Conservation (phyloP, 2,113 vertebrate genomes). For the Planiliza haematocheilus region DNA sequence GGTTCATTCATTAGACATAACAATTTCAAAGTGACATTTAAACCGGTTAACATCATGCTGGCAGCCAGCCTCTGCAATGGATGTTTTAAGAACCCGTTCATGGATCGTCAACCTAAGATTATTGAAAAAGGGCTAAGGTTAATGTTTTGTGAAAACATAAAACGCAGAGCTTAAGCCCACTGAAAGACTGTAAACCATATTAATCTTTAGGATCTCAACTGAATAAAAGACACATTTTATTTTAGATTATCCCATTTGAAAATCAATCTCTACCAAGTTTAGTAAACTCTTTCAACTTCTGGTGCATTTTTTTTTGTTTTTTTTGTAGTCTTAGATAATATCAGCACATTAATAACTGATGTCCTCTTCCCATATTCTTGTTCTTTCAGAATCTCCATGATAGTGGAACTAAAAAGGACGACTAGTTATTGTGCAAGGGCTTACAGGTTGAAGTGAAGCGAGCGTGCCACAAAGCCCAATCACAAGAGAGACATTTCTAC, state of each 20-base stretch:
- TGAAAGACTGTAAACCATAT: neutral
- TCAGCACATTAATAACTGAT: neutral
- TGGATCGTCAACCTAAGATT: neutral
- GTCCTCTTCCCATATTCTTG: neutral
- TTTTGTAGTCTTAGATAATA: neutral
- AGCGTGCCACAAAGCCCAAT: neutral
- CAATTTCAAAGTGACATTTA: neutral
- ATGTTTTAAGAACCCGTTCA: neutral
- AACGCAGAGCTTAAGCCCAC: too few relatives aligned
- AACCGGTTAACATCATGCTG: neutral
- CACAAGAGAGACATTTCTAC: neutral
- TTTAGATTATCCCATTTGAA: neutral
- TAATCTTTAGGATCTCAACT: neutral
- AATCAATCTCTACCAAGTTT: neutral
- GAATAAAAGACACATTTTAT: too few relatives aligned
- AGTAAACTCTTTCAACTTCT: neutral
- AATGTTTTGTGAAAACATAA: neutral
- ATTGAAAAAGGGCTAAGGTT: neutral
- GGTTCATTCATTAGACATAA: neutral
- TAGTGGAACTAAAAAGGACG: slow-evolving; percentile 71
- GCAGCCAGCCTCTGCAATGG: neutral
- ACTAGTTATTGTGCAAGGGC: slow-evolving; percentile 42
- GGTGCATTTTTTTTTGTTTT: neutral
- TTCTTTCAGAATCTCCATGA: slow-evolving; percentile 69
- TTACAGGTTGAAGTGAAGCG: neutral